These are phyloP conservation scores for Epiblema foenella DNA, from an alignment of 2,888 invertebrate species.

Conservation along the genomic window DNA sequence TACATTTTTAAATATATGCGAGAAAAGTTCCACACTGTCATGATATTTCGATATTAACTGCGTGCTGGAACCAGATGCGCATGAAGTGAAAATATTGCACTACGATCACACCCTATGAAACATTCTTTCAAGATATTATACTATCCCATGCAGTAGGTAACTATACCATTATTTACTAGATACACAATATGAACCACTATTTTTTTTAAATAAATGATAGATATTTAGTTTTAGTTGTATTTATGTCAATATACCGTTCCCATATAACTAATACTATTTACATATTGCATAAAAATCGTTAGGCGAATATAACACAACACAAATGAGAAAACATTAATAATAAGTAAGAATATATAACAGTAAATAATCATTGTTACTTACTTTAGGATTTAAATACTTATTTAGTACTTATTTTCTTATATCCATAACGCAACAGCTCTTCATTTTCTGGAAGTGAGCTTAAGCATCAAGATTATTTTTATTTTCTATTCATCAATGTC, in stretches of 20 bases:
- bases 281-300: too few relatives aligned
- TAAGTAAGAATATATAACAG: too few relatives aligned
- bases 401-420: not conserved
- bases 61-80: constrained; percentile 36
- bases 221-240: too few relatives aligned
- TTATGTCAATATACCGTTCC: too few relatives aligned
- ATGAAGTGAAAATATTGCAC: constrained; percentile 41
- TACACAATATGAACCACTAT: not conserved
- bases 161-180: not conserved
- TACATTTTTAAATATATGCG: not conserved
- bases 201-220: not conserved
- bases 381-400: not conserved
- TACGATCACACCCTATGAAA: constrained; percentile 6
- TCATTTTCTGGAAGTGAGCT: not conserved
- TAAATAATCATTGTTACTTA: too few relatives aligned
- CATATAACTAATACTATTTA: too few relatives aligned
- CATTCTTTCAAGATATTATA: constrained; percentile 6
- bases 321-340: too few relatives aligned
- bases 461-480: not conserved
- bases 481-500: constrained; percentile 28
- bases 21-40: constrained; percentile 17
- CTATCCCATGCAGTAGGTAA: not conserved
- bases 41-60: constrained; percentile 40
- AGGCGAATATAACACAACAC: too few relatives aligned
- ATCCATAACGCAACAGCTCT: not conserved